These are phyloP conservation scores for Trichopria drosophilae DNA, from an alignment of 2,888 invertebrate species.

Conservation along the genomic window DNA sequence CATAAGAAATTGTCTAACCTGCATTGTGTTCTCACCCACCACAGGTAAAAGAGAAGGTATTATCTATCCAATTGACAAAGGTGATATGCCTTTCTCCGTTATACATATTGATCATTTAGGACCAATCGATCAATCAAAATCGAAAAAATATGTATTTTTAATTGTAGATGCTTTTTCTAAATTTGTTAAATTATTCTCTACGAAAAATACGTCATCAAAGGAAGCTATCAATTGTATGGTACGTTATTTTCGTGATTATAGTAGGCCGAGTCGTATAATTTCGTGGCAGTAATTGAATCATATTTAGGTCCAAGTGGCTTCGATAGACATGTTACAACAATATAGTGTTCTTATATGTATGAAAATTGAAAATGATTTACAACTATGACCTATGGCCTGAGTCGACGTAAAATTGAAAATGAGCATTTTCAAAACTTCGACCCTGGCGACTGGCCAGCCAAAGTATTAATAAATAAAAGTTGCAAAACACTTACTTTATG, in stretches of 20 bases:
- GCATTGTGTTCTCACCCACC: slow-evolving; percentile 22
- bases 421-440: too few species aligned
- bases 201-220: slow-evolving; percentile 18
- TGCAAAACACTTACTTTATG: too few species aligned
- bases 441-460: too few species aligned
- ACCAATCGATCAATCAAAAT: background rate
- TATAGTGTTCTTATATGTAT: too few species aligned
- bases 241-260: slow-evolving; percentile 20
- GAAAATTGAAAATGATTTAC: too few species aligned
- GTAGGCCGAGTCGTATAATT: slow-evolving; percentile 24
- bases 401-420: too few species aligned
- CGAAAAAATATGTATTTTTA: slow-evolving; percentile 29
- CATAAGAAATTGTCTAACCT: slow-evolving; percentile 32
- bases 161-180: slow-evolving; percentile 29
- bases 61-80: slow-evolving; percentile 29
- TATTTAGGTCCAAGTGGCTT: too few species aligned
- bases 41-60: slow-evolving; percentile 29
- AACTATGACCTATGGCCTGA: too few species aligned
- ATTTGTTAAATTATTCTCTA: slow-evolving; percentile 35
- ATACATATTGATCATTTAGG: slow-evolving; percentile 34
- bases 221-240: slow-evolving; percentile 22
- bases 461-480: too few species aligned
- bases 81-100: slow-evolving; percentile 30
- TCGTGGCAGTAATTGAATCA: too few species aligned
- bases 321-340: too few species aligned